Evolutionary conservation across 2,797 vertebrate species (phyloP).

Genomic region (Characodon lateralis): DNA sequence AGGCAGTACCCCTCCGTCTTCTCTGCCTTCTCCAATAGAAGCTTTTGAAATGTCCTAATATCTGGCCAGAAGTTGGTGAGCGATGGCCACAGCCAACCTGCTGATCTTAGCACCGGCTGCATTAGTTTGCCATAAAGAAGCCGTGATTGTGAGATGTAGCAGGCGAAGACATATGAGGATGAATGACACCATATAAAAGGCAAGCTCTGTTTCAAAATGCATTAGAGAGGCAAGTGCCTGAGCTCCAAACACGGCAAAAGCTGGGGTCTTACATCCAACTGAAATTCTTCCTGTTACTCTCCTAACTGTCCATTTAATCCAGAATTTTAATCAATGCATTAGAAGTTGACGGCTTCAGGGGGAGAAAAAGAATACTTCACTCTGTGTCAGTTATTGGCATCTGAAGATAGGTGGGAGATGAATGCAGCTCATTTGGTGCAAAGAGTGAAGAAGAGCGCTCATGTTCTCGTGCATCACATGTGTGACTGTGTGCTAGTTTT

Average conservation of each 20-base stretch:
- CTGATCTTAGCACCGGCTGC: conserved; percentile 74
- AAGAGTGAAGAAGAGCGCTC: conserved; percentile 43
- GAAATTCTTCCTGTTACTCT: conserved; percentile 50
- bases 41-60: conserved; percentile 55
- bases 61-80: conserved; percentile 57
- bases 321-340: conserved; percentile 69
- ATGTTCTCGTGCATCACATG: conserved; percentile 29
- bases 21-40: conserved; percentile 44
- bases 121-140: conserved; percentile 78
- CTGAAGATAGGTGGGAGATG: conserved; percentile 60
- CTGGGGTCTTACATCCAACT: conserved; percentile 41
- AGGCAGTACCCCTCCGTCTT: conserved; percentile 46
- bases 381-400: conserved; percentile 62
- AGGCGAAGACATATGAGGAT: conserved; percentile 76
- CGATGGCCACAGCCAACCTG: conserved; percentile 67
- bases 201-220: conserved; percentile 74
- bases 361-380: conserved; percentile 59
- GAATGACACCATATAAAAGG: conserved; percentile 76
- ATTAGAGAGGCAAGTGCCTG: conserved; percentile 64
- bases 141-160: conserved; percentile 69
- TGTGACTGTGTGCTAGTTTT: conserved; percentile 34
- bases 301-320: conserved; percentile 67
- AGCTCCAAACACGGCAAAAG: conserved; percentile 40
- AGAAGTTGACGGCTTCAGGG: conserved; percentile 58
- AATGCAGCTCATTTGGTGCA: conserved; percentile 63